phyloP scores from a whole-genome alignment of 2,113 vertebrate species.

The Indicator maculatus region DNA sequence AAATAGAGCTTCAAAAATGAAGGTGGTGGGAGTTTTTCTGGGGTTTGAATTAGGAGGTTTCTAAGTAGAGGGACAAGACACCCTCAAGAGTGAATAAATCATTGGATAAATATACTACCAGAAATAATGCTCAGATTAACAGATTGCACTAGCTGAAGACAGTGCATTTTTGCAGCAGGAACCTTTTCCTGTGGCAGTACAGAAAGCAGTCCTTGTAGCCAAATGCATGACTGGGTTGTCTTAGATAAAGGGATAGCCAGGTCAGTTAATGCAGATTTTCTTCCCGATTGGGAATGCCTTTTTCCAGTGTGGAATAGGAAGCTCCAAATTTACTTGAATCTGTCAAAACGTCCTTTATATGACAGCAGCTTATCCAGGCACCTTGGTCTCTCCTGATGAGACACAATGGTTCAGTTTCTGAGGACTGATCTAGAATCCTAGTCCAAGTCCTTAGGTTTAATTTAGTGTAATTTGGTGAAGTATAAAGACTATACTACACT shows the following conservation, averaged over 20 bases:
- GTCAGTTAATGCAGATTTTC: background rate
- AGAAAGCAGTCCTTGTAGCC: background rate
- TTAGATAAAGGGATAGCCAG: background rate
- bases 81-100: background rate
- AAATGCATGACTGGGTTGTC: background rate
- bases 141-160: background rate
- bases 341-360: background rate
- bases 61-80: background rate
- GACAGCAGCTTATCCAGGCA: background rate
- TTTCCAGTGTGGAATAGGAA: background rate
- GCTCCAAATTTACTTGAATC: background rate
- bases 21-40: background rate
- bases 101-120: background rate
- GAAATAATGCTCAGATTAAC: background rate
- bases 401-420: rapidly evolving
- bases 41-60: background rate
- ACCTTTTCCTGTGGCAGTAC: background rate
- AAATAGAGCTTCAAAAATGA: background rate
- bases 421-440: background rate
- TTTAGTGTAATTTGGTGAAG: background rate
- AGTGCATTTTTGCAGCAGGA: background rate
- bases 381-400: background rate
- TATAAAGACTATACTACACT: background rate
- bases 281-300: background rate
- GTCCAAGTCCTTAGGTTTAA: background rate